phyloP scores from a whole-genome alignment of 2,797 vertebrate genomes.

The Cheirogaleus major region DNA sequence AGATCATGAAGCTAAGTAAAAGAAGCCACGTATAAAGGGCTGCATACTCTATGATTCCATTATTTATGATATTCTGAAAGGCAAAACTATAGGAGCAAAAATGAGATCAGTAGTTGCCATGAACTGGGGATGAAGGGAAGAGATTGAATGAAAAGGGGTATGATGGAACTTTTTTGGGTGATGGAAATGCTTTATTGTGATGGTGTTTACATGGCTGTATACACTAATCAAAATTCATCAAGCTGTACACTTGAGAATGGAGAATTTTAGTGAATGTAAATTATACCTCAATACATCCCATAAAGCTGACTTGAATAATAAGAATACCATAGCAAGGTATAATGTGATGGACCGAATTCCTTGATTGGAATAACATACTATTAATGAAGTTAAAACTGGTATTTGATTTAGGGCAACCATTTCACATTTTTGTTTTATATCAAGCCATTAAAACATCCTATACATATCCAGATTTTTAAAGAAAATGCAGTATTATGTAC shows the following conservation, averaged over 20 bases:
- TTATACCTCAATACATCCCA: not conserved
- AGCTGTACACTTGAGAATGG: not conserved
- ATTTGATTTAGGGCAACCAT: not conserved
- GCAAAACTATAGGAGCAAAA: not conserved
- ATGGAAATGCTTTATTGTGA: not conserved
- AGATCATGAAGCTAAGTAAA: not conserved
- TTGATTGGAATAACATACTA: not conserved
- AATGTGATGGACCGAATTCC: not conserved
- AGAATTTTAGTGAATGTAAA: not conserved
- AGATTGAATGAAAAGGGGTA: not conserved
- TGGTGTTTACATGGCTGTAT: not conserved
- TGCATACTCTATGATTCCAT: not conserved
- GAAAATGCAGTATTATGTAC: not conserved
- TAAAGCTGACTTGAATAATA: not conserved
- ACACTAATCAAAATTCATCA: not conserved
- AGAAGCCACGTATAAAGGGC: not conserved
- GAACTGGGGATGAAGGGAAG: not conserved
- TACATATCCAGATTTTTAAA: not conserved
- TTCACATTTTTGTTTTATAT: not conserved
- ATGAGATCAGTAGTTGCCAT: not conserved
- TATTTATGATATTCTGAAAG: not conserved
- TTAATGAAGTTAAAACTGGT: not conserved
- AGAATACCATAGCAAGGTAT: not conserved
- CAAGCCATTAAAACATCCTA: not conserved
- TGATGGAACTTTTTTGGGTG: not conserved